Evolutionary conservation across 2,797 vertebrate species (phyloP).

Genomic region (Nyctibius grandis): DNA sequence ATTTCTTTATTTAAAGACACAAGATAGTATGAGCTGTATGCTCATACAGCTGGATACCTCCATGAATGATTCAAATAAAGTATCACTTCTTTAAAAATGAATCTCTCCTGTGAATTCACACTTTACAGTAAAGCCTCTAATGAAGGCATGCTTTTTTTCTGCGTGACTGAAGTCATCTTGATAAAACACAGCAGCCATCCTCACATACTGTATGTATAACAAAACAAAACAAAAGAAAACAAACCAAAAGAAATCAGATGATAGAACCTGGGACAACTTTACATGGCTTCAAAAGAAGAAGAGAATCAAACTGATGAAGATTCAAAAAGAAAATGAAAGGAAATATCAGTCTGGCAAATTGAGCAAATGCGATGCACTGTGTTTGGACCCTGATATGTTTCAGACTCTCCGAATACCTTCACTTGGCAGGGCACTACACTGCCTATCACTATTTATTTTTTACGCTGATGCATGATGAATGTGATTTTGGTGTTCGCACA

Average conservation of each 20-base stretch:
- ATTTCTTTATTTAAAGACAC: neutral
- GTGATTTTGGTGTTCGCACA: neutral
- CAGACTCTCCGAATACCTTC: neutral
- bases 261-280: neutral
- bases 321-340: neutral
- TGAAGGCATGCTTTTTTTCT: neutral
- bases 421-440: neutral
- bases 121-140: neutral
- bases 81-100: neutral
- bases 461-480: neutral
- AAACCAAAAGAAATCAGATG: neutral
- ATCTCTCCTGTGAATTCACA: neutral
- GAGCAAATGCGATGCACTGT: neutral
- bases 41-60: neutral
- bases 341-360: neutral
- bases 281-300: neutral
- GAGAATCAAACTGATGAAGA: neutral
- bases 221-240: neutral
- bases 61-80: neutral
- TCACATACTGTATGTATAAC: neutral
- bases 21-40: neutral
- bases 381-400: neutral
- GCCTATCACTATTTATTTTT: neutral
- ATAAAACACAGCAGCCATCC: neutral
- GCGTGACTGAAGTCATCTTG: neutral